Evolutionary conservation across 2,797 vertebrate species (phyloP).

Genomic region (Emys orbicularis): DNA sequence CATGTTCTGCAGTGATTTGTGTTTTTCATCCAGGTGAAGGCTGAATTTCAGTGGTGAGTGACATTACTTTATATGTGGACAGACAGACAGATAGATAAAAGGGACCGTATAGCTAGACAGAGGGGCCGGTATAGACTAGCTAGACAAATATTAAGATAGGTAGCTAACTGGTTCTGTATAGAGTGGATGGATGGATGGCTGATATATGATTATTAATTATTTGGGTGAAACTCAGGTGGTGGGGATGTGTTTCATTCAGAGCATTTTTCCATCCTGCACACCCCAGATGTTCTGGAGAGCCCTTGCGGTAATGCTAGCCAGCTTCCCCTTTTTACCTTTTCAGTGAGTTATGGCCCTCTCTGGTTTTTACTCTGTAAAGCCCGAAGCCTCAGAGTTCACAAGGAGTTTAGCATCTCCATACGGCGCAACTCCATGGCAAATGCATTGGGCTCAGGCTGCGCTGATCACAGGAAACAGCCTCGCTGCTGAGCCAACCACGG

Average conservation of each 20-base stretch:
- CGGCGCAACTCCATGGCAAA: not conserved
- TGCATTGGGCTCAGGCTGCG: not conserved
- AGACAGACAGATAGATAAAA: not conserved
- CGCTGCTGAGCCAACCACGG: not conserved
- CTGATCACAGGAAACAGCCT: not conserved
- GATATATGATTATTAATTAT: not conserved
- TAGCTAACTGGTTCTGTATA: not conserved
- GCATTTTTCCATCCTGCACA: not conserved
- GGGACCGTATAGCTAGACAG: rapidly evolving
- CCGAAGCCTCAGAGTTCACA: slow-evolving; percentile 6
- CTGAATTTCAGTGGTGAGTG: not conserved
- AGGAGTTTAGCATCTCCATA: slow-evolving; percentile 18
- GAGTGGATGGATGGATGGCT: not conserved
- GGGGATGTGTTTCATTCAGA: rapidly evolving
- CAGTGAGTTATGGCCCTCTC: not conserved
- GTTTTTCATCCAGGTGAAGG: not conserved
- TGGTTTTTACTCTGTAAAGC: not conserved
- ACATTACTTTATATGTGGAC: too few species aligned
- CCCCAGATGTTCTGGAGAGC: slow-evolving; percentile 18
- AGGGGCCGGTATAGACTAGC: not conserved
- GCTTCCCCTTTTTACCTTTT: slow-evolving; percentile 2
- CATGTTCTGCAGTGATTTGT: not conserved
- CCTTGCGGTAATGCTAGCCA: rapidly evolving
- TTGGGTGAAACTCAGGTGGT: rapidly evolving
- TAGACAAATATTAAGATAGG: not conserved